Base-by-base conservation (phyloP, 64 coral and sea anemone species). In the Pocillopora damicornis region DNA sequence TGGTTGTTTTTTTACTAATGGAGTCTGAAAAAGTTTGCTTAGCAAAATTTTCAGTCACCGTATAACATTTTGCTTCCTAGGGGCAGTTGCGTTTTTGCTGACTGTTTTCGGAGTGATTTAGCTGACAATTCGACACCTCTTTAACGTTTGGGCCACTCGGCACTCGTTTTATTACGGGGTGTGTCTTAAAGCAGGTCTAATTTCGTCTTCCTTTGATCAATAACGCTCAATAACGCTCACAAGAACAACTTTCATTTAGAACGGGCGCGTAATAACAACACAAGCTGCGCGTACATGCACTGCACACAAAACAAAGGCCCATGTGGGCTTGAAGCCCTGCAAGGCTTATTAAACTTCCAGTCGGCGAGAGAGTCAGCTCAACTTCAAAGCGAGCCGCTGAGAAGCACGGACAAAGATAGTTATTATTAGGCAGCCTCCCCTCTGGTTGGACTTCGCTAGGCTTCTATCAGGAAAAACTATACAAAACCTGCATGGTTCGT, bases 331-430 rank as follows among this genome's bases (percentile, higher is more conserved):
- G 20, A 72, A 23, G 81, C 81, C 30, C 81, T 58, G 81, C 38
- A 15, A 73, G 37, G 64, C 56, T 85, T 85, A 85, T 85, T 85
- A 85, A 85, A 23, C 37, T 51, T 85, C 69, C 35, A 73, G 81
- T 68, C 81, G 81, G 81, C 81, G 65, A 72, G 38, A 9, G 38
- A 72, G 66, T n/a, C 30, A 71, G 37, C 68, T 11, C 38, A 72
- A 85, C 81, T 85, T 85, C 81, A 85, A 85, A 85, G 81, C 65
- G 58, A 18, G 64, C 81, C 81, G 81, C 81, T 72, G 14, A 0
- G n/a, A 25, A 20, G 37, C 64, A 68, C 22, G 81, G 61, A 85
- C 81, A 85, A 85, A 85, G 81, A 66, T 72, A 68, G 65, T 58
- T 85, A 85, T 85, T 85, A 72, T 72, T 84, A 72, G n/a, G 61